A percentile compares a stretch with the other conserved stretches of the same genome.
phyloP scores from a whole-genome alignment of 2,888 invertebrate species.

The Leuctra nigra region DNA sequence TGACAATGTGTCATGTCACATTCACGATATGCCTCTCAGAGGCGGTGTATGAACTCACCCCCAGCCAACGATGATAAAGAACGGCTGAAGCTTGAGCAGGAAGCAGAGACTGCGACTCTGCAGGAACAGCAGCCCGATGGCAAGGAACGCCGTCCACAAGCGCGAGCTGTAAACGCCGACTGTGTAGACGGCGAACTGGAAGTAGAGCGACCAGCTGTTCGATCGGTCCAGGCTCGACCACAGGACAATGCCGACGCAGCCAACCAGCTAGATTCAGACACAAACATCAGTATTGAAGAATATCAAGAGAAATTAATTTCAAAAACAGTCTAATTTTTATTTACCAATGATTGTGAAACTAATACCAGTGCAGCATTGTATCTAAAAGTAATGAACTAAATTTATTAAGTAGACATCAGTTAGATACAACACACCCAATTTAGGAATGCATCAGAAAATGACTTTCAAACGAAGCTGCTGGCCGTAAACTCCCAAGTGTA shows the following conservation, averaged over 20 bases:
- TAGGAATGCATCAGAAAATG: too few relatives aligned
- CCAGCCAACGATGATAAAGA: constrained; percentile 54
- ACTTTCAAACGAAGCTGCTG: too few relatives aligned
- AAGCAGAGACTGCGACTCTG: constrained; percentile 79
- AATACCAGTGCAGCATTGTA: too few relatives aligned
- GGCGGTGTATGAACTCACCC: constrained; percentile 43
- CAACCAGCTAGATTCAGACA: constrained; percentile 51
- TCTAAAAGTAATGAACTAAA: too few relatives aligned
- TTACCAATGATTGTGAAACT: neutral
- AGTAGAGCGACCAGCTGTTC: constrained; percentile 55
- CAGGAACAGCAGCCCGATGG: constrained; percentile 72
- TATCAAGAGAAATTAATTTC: constrained; percentile 21
- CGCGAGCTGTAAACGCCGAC: constrained; percentile 74
- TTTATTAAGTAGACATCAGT: too few relatives aligned
- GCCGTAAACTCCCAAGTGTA: too few relatives aligned
- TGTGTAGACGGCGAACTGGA: constrained; percentile 71
- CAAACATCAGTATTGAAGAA: constrained; percentile 29
- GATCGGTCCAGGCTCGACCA: constrained; percentile 56
- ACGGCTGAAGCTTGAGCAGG: constrained; percentile 67
- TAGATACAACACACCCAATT: too few relatives aligned
- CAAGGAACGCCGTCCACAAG: constrained; percentile 78
- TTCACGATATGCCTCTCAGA: neutral
- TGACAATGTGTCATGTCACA: neutral
- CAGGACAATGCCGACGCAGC: constrained; percentile 66
- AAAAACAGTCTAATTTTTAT: constrained; percentile 1